phyloP scores from a whole-genome alignment of 2,888 invertebrate genomes.

The Lasioglossum pauxillum region DNA sequence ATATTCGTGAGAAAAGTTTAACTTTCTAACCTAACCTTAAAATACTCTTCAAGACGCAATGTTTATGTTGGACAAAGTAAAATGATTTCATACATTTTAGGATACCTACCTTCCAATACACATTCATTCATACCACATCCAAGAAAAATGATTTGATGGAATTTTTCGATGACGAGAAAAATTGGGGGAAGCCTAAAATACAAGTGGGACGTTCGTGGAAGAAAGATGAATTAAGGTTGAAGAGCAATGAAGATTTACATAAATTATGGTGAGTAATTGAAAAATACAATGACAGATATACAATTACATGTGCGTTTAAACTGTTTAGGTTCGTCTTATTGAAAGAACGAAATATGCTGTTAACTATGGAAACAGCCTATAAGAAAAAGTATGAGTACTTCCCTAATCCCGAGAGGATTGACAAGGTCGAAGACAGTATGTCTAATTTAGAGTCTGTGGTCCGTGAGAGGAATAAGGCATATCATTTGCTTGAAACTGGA shows the following conservation, averaged over 20 bases:
- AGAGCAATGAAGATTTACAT: conserved; percentile 97
- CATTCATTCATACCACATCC: conserved; percentile 82
- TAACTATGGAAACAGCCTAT: conserved; percentile 96
- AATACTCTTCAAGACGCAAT: not conserved
- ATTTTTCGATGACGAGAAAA: conserved; percentile 94
- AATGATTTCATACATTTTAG: conserved; percentile 34
- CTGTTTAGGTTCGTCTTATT: conserved; percentile 90
- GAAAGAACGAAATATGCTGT: conserved; percentile 98
- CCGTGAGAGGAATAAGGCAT: conserved; percentile 96
- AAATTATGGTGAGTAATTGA: conserved; percentile 93
- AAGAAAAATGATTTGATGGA: conserved; percentile 89
- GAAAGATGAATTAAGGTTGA: conserved; percentile 95
- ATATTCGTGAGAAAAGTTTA: not conserved
- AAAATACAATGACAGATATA: not conserved
- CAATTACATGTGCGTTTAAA: not conserved
- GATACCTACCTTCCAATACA: conserved; percentile 32
- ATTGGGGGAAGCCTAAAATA: conserved; percentile 92
- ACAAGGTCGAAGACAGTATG: conserved; percentile 98
- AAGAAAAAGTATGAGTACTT: conserved; percentile 88
- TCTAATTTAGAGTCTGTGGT: conserved; percentile 95
- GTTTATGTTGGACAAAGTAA: not conserved
- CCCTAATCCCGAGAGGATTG: conserved; percentile 96
- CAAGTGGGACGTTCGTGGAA: conserved; percentile 95
- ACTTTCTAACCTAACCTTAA: not conserved
- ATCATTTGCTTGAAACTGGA: conserved; percentile 95